These are phyloP conservation scores for Chaetodon trifasciatus DNA, from an alignment of 2,797 vertebrate species.

Conservation along the genomic window DNA sequence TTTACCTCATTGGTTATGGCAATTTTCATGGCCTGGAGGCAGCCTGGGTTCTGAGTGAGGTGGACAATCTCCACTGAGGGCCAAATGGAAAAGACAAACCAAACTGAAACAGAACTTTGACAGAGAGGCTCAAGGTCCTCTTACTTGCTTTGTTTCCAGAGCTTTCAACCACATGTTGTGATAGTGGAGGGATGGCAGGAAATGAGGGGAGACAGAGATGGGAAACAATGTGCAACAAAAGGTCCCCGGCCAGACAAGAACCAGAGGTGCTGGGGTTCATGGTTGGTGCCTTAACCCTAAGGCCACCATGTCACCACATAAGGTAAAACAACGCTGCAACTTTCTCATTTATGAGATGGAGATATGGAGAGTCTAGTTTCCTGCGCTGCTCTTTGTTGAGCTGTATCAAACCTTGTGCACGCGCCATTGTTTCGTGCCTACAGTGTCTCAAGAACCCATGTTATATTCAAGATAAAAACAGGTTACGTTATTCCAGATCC, in stretches of 20 bases:
- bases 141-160: background rate
- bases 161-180: background rate
- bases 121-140: background rate
- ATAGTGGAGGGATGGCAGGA: background rate
- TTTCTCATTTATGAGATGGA: too few relatives aligned
- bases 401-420: too few relatives aligned
- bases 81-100: slow-evolving; percentile 10
- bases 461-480: background rate
- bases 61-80: background rate
- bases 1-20: slow-evolving; percentile 70
- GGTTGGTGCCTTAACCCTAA: background rate
- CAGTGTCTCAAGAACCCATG: background rate
- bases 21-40: slow-evolving; percentile 51
- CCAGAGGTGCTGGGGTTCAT: background rate
- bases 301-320: background rate
- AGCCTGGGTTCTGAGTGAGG: background rate
- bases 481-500: background rate
- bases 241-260: background rate
- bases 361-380: too few relatives aligned
- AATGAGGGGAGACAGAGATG: background rate
- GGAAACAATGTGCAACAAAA: background rate
- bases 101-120: slow-evolving; percentile 15
- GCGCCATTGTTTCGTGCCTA: background rate
- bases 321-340: background rate
- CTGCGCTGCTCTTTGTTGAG: background rate